A percentile compares a stretch with the other conserved stretches of the same genome.
These are phyloP conservation scores for Polymixis flavicincta DNA, from an alignment of 2,888 invertebrate species.

Conservation along the genomic window DNA sequence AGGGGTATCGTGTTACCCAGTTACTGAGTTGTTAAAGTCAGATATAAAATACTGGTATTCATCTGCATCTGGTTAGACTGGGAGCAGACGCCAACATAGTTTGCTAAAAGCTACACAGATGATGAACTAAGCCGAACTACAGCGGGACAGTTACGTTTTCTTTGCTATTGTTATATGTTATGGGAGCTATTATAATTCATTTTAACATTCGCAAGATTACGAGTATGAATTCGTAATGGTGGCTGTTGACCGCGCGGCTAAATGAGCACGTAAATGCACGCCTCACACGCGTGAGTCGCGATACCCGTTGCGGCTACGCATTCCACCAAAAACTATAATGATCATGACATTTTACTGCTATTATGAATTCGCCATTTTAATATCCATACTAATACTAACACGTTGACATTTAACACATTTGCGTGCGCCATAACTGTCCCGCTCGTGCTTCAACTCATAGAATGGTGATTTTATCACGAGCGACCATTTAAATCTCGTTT, in stretches of 20 bases:
- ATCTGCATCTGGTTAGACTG: too few relatives aligned
- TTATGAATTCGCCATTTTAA: constrained; percentile 47
- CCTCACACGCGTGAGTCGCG: constrained; percentile 31
- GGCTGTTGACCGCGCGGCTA: constrained; percentile 53
- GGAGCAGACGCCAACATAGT: too few relatives aligned
- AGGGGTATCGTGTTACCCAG: too few relatives aligned
- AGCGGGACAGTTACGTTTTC: constrained; percentile 63
- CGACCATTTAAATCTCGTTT: constrained; percentile 57
- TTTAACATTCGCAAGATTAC: constrained; percentile 55
- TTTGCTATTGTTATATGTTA: constrained; percentile 61
- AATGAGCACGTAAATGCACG: constrained; percentile 66
- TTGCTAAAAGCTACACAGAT: too few relatives aligned
- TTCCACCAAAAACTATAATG: constrained; percentile 52
- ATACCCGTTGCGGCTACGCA: constrained; percentile 46
- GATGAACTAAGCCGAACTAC: constrained; percentile 31
- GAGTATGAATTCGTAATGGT: constrained; percentile 22
- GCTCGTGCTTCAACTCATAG: constrained; percentile 33
- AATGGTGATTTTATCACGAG: constrained; percentile 59
- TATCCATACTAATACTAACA: constrained; percentile 43
- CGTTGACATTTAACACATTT: constrained; percentile 54
- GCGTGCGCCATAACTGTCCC: constrained; percentile 39
- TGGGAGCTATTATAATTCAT: constrained; percentile 55
- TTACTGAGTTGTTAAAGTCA: too few relatives aligned
- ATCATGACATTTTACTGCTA: constrained; percentile 55
- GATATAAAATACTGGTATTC: too few relatives aligned